Percentiles rank a stretch among this genome's conserved stretches.
Evolutionary conservation across 2,888 invertebrate genomes (phyloP).

Genomic region (Neuroscelio doddi): DNA sequence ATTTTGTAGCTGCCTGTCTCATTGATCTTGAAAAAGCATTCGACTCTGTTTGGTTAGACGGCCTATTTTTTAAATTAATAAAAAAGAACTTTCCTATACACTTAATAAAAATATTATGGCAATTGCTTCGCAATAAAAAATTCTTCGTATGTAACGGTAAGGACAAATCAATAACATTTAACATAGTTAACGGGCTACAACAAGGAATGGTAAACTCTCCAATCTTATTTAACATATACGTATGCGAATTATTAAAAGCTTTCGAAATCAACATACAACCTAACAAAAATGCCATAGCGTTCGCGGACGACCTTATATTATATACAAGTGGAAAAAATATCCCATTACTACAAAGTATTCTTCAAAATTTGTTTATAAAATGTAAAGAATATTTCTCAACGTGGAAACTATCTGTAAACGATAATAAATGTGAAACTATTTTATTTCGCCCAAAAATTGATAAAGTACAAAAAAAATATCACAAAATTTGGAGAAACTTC

Average conservation of each 20-base stretch:
- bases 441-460: conserved; percentile 13
- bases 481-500: conserved; percentile 5
- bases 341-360: neutral
- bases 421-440: conserved; percentile 23
- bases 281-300: conserved; percentile 18
- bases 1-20: conserved; percentile 21
- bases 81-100: conserved; percentile 27
- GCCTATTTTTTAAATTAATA: conserved; percentile 22
- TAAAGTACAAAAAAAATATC: neutral
- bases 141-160: conserved; percentile 15
- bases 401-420: conserved; percentile 25
- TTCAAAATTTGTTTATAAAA: conserved; percentile 12
- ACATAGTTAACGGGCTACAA: conserved; percentile 33
- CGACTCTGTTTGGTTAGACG: conserved; percentile 24
- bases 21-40: conserved; percentile 39
- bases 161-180: conserved; percentile 2
- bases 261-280: conserved; percentile 27
- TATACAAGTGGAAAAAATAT: conserved; percentile 6
- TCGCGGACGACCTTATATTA: conserved; percentile 40
- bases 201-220: conserved; percentile 46
- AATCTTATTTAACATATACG: conserved; percentile 40
- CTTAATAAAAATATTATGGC: conserved; percentile 20
- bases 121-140: conserved; percentile 25
- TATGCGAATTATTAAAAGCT: conserved; percentile 23
- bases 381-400: conserved; percentile 7